A percentile compares a stretch with the other conserved stretches of the same genome.
These are phyloP conservation scores for Passer domesticus DNA, from an alignment of 2,113 vertebrate species.

Conservation along the genomic window DNA sequence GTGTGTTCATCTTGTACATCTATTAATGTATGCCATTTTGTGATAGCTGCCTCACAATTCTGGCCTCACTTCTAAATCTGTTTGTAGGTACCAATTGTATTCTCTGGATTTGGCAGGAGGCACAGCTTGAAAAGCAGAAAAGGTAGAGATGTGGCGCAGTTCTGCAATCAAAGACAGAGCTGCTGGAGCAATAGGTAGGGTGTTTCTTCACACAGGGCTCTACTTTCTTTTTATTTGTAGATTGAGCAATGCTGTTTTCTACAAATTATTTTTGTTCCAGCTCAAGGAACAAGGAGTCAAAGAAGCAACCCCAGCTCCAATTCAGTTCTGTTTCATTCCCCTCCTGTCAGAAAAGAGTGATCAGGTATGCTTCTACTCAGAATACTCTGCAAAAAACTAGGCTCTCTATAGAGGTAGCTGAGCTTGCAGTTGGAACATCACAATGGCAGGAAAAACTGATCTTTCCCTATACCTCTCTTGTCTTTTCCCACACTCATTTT, in stretches of 20 bases:
- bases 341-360: not conserved
- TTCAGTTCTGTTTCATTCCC: not conserved
- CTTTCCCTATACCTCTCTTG: not conserved
- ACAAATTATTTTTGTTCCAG: not conserved
- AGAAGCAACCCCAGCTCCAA: not conserved
- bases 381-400: not conserved
- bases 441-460: not conserved
- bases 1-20: not conserved
- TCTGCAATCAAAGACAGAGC: not conserved
- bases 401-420: not conserved
- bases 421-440: not conserved
- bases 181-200: not conserved
- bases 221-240: not conserved
- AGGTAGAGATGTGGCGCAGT: not conserved
- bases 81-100: not conserved
- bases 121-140: not conserved
- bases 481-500: not conserved
- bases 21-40: not conserved
- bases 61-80: not conserved
- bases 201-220: not conserved
- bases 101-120: not conserved
- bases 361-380: not conserved
- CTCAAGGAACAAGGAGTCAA: not conserved
- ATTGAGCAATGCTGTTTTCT: not conserved
- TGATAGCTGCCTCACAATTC: not conserved